Evolutionary conservation across 2,888 invertebrate species (phyloP), one percentile per base, ranked within the genome.

Genomic region (Caradrina kadenii): DNA sequence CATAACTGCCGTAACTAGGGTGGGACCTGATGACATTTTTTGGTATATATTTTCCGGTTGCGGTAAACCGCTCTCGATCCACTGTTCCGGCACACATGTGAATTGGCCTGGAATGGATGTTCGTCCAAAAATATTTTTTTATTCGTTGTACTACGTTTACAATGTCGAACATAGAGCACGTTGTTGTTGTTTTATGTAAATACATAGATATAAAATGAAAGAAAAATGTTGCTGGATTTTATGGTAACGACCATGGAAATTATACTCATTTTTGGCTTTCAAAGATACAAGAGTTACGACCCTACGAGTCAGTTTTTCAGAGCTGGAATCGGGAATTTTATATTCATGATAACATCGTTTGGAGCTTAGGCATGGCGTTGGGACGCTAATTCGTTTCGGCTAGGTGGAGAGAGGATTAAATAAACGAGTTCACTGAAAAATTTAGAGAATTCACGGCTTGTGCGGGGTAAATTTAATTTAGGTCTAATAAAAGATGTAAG

Each of bases 1-100:
- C 53, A 67, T 62, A 73, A 74, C 65, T 62, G 71, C 63, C 58
- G 60, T 73, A 54, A 62, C 67, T 63, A 53, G 67, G 67, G 66
- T 64, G 79, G 74, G 63, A 64, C 75, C 61, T 19, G 78, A 70
- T 72, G 74, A 63, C 63, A 78, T 79, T 83, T 80, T 86, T 86
- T 76, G 56, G 69, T 80, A 61, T 70, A 63, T 71, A 63, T 82
- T 81, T 76, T 69, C 45, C 54, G 35, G 50, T 26, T 59, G 55
- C 52, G 66, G 63, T 71, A 59, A 60, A 73, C 31, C 61, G 66
- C 39, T 72, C 63, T 58, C 55, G 56, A 73, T 73, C 82, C 69
- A 82, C 80, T 69, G 66, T 76, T 71, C 53, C 53, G 67, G 73
- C 79, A 82, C 75, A 79, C 69, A 72, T 84, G 79, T 74, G 66